Evolutionary conservation across 2,113 vertebrate species (phyloP).

Genomic region (Choloepus hoffmanni): DNA sequence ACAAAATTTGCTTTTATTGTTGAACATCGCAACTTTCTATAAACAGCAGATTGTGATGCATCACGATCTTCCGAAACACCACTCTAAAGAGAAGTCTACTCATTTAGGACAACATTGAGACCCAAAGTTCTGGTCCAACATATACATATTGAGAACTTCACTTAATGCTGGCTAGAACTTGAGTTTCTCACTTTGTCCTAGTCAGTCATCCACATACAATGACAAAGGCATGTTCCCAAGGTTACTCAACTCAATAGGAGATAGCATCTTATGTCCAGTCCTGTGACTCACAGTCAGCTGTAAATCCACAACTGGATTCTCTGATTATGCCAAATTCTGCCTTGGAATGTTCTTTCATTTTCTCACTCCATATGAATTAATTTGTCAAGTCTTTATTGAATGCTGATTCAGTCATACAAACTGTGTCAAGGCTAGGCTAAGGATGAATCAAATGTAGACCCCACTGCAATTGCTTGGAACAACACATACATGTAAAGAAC

Average conservation of each 20-base stretch:
- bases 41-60: not conserved
- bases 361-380: not conserved
- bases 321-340: not conserved
- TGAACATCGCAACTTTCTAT: not conserved
- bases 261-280: not conserved
- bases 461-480: not conserved
- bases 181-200: not conserved
- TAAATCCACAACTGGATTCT: not conserved
- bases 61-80: not conserved
- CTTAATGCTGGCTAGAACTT: not conserved
- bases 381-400: not conserved
- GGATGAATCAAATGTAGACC: not conserved
- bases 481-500: not conserved
- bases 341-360: not conserved
- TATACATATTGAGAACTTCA: not conserved
- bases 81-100: not conserved
- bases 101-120: not conserved
- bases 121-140: not conserved
- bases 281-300: not conserved
- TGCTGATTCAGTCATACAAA: not conserved
- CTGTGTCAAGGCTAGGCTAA: not conserved
- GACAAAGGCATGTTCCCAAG: not conserved
- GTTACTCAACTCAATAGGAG: not conserved
- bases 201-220: not conserved
- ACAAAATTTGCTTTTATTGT: not conserved